These are phyloP conservation scores for Eudemis profundana DNA, from an alignment of 2,888 invertebrate species.

Conservation along the genomic window DNA sequence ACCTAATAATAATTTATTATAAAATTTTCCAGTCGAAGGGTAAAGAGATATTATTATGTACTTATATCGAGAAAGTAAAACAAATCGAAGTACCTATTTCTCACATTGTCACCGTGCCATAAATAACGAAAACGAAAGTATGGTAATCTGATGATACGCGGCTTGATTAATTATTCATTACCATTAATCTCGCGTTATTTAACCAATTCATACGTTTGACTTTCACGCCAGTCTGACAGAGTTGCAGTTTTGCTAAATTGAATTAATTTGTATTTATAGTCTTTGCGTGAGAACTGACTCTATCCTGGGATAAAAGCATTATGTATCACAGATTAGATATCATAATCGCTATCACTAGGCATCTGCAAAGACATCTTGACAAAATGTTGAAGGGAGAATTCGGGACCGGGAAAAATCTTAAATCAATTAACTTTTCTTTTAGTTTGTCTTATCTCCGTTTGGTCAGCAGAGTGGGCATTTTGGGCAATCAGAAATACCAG, in stretches of 20 bases:
- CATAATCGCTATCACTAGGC: no score
- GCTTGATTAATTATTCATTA: constrained; percentile 57
- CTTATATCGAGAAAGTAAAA: constrained; percentile 27
- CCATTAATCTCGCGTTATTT: constrained; percentile 48
- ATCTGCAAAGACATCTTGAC: no score
- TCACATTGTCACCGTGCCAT: constrained; percentile 43
- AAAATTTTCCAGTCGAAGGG: not conserved
- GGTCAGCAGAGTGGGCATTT: no score
- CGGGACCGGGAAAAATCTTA: no score
- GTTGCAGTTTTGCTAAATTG: constrained; percentile 8
- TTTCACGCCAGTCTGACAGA: constrained; percentile 26
- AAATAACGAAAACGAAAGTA: constrained; percentile 63
- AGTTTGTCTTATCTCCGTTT: no score
- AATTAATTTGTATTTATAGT: not conserved
- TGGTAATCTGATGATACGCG: constrained; percentile 50
- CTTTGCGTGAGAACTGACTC: not conserved
- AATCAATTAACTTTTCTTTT: no score
- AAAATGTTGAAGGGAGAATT: no score
- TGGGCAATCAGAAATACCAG: no score
- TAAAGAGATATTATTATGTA: no score
- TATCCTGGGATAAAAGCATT: no score
- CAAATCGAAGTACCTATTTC: constrained; percentile 8
- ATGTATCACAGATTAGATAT: no score
- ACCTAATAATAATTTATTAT: no score
- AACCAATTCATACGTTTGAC: constrained; percentile 14